Base-by-base conservation (phyloP, 2,888 invertebrate genomes). In the Mallateleia sp. region DNA sequence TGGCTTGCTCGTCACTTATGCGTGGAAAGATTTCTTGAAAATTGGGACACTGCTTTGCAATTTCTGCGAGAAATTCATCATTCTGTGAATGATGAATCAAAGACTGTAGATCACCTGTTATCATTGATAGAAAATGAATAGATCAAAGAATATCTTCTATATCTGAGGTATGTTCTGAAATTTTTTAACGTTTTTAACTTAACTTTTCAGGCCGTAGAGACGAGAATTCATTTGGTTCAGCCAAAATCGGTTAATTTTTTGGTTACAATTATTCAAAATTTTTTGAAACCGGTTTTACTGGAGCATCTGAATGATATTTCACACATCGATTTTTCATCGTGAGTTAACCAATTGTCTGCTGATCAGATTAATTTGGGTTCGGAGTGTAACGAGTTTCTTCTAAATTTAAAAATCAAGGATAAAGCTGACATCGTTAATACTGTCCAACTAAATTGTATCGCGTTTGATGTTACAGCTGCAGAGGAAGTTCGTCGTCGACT, bases 401-500 rank as follows among this genome's bases (percentile, higher is more conserved):
- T 8, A 8, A 6, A 56, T 20, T 58, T 72, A 28, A 1, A 0
- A 6, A 15, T 32, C 8, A 58, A 56, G 18, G 54, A 25, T 34
- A 5, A 72, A 60, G n/a, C 32, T 15, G 60, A 72, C 18, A 60
- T 60, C 15, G 22, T 32, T 2, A 11, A 28, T 25, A 50, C 20
- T 8, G 11, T 74, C 8, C 47, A 20, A n/a, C 32, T 62, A 62
- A 74, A 74, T 34, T 62, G 60, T 52, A 22, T 74, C 6, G 0
- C 0, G 6, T 74, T 74, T 52, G 50, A 62, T 20, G 20, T 74
- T 25, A 38, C 32, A 14, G 38, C 62, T 74, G 74, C 74, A 50
- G 62, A 74, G 15, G 74, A 11, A 24, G 52, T 74, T 74, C 58
- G 71, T 25, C 15, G 58, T 38, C 20, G 18, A 72, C 58, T 72